Percentiles rank a stretch among this genome's conserved stretches.
Conservation (phyloP, 2,113 vertebrate species). For the Ophiodon elongatus region DNA sequence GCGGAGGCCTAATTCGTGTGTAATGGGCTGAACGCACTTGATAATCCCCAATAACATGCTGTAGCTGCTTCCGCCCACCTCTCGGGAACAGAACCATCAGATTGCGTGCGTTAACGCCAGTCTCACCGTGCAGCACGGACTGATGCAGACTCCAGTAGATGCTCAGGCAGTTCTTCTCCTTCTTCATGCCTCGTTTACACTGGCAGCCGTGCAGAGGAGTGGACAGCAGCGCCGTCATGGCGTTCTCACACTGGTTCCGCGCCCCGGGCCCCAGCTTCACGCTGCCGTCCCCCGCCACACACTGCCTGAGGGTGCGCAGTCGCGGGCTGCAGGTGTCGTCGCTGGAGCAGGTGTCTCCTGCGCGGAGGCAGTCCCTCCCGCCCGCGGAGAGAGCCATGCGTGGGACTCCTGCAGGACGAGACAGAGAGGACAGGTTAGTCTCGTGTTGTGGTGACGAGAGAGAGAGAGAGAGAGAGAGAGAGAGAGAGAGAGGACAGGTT, state of each 20-base stretch:
- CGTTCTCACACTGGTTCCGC: constrained; percentile 90
- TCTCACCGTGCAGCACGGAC: constrained; percentile 91
- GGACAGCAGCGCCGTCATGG: constrained; percentile 89
- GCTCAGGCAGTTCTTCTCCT: constrained; percentile 93
- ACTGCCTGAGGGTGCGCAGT: constrained; percentile 92
- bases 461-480: no score
- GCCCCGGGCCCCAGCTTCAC: constrained; percentile 91
- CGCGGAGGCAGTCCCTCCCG: constrained; percentile 89
- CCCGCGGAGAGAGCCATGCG: constrained; percentile 66
- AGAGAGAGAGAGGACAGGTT: no score
- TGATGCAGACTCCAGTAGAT: constrained; percentile 97
- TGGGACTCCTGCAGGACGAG: constrained; percentile 75
- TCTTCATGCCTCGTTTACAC: constrained; percentile 94
- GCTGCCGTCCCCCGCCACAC: constrained; percentile 92
- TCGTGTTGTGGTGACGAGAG: neutral
- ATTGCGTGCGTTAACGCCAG: neutral
- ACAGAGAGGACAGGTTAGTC: neutral
- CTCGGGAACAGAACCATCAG: neutral
- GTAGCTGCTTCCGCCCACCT: constrained; percentile 4
- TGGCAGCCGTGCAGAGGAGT: constrained; percentile 92
- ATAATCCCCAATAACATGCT: constrained; percentile 26
- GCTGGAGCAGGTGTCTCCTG: constrained; percentile 90
- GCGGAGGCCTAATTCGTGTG: constrained; percentile 42
- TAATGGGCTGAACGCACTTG: constrained; percentile 16
- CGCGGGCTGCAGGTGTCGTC: constrained; percentile 93